Evolutionary conservation across 2,113 vertebrate genomes (phyloP), one percentile per base, ranked within the genome.

Genomic region (Aramus guarauna): DNA sequence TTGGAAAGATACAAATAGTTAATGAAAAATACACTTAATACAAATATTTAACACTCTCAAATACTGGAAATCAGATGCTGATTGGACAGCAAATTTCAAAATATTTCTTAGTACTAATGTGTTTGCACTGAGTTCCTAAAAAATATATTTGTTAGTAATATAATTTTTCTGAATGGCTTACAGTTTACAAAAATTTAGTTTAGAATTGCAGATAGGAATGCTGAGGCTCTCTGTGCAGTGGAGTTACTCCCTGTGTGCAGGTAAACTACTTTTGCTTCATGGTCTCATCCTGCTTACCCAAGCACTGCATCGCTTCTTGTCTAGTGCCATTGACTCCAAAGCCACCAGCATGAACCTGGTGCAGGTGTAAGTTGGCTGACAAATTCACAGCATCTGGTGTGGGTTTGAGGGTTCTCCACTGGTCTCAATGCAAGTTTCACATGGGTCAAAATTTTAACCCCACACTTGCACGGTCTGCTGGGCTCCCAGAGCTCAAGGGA

Each of bases 401-500:
- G 32, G 3, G 17, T 50, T 14, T 69, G 45, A 59, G 55, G 34
- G 30, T 50, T 76, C 67, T 67, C 30, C 32, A 11, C 6, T 1
- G 1, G 6, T 29, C 32, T 77, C 9, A 19, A 1, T 11, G 3
- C 11, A 8, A 6, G 6, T 48, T 39, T 32, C 0, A 9, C 6
- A 2, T 2, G 6, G 4, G 27, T 43, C 52, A 18, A 23, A 47
- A 23, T 29, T 78, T 78, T 26, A 52, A 52, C 5, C 29, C 10
- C 6, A 9, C 3, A 0, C 26, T 52, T 71, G 2, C 34, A 34
- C 15, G 9, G 18, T 16, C 30, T 67, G 23, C 36, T 47, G 69
- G 19, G 5, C 22, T 81, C 22, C 22, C 39, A 66, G 24, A 32
- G 29, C 53, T 63, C 18, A 2, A 37, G 17, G 11, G 21, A 41